Evolutionary conservation across 2,797 vertebrate species (phyloP), one percentile per base, ranked within the genome.

Genomic region (Linurgus olivaceus): DNA sequence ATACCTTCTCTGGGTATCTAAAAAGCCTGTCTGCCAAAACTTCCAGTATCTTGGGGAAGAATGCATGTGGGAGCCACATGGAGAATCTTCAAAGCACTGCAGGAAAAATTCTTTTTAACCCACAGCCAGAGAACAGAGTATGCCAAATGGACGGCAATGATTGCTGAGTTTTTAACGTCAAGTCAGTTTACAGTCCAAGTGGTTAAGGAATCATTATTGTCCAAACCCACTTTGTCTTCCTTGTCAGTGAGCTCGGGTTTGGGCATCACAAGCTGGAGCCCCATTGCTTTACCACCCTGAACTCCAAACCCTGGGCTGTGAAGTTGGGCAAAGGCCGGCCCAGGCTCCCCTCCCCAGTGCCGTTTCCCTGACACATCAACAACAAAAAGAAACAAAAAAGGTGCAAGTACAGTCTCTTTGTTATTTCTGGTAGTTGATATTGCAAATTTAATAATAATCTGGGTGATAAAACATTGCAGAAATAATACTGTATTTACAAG

Each of bases 331-430:
- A 80, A 58, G 35, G 48, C 29, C 31, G n/a, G 5, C 1, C 3
- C 57, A 62, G 73, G 35, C 29, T 76, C 44, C 50, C 45, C 79
- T 57, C 31, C 68, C 38, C 86, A 61, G 72, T 2, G 0, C 45
- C 1, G 20, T 72, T 96, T 97, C 63, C 87, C 71, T 65, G 93
- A 73, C 93, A 92, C 86, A 89, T 93, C 90, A 75, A 80, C 96
- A 94, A 67, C 13, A 48, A 72, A 85, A 74, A 63, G 55, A 51
- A 31, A 70, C 40, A 16, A 59, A 80, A 54, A 92, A 67, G 29
- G 33, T 7, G 61, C 19, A 73, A 90, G 29, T n/a, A 63, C 42
- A 50, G n/a, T 23, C 26, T 25, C 71, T 76, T 35, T 81, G 25
- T 90, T 70, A 90, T 94, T 96, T 90, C 84, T 91, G 88, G 78